Evolutionary conservation across 1,140 invertebrate genomes (phyloP).

Genomic region (Subanguina moxae): DNA sequence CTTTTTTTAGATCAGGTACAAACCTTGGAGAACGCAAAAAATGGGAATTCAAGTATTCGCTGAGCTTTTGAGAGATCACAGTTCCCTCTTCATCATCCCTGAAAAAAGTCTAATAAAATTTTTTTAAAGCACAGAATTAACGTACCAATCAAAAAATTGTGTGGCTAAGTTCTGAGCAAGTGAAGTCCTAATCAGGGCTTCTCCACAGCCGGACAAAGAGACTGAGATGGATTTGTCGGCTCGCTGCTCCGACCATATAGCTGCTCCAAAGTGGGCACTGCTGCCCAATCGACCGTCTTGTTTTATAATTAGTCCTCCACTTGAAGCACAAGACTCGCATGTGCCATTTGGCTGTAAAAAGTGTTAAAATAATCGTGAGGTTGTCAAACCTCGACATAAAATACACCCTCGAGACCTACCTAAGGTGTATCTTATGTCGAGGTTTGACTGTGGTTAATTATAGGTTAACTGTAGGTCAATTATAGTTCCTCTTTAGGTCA

Average conservation of each 20-base stretch:
- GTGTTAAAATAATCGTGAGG: too few species aligned
- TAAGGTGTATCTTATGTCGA: too few species aligned
- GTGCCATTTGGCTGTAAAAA: conserved; percentile 3
- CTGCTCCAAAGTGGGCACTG: conserved; percentile 33
- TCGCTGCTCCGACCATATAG: conserved; percentile 40
- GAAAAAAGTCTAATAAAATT: not conserved
- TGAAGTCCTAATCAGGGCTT: conserved; percentile 32
- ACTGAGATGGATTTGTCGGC: conserved; percentile 20
- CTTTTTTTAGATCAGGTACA: too few species aligned
- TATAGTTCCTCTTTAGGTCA: too few species aligned
- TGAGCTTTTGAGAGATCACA: not conserved
- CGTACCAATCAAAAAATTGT: not conserved
- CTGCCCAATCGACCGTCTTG: conserved; percentile 42
- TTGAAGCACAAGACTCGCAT: conserved; percentile 30
- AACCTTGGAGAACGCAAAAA: not conserved
- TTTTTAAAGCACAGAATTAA: not conserved
- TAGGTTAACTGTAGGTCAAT: too few species aligned
- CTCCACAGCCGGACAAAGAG: conserved; percentile 46
- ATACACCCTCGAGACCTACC: too few species aligned
- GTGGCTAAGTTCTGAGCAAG: conserved; percentile 35
- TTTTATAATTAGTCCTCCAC: conserved; percentile 41
- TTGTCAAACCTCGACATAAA: too few species aligned
- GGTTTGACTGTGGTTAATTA: too few species aligned
- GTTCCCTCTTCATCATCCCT: not conserved
- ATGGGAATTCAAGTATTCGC: not conserved